Evolutionary conservation across 1,140 invertebrate species (phyloP), one percentile per base, ranked within the genome.

Genomic region (Matsumurasca onukii): DNA sequence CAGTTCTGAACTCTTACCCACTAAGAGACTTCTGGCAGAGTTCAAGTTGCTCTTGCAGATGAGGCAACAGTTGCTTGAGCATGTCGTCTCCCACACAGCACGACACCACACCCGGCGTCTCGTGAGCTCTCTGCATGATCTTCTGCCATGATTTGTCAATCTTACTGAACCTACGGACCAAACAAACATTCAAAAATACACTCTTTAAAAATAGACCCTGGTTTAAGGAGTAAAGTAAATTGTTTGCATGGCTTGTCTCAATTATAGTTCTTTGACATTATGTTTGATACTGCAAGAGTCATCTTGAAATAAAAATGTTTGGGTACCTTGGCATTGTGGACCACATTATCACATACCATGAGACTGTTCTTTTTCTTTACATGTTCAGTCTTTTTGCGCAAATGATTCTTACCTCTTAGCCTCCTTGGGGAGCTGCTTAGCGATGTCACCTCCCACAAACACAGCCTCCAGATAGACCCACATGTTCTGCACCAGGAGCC

Each of bases 61-160:
- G 95, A 5, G 96, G 95, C 12, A 98, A 77, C 5, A 98, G 82
- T 77, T 98, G 94, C 76, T 92, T 93, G 0, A 98, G 81, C 39
- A 95, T 86, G 78, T 98, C 96, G 75, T 98, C 96, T 9, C 95
- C 94, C 2, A 98, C 95, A 80, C 96, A 98, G 77, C 96, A 98
- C 22, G 92, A 89, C 1, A 98, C 94, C 1, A 98, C 95, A 30
- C 95, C 94, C 0, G 95, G 92, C 0, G 93, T 97, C 79, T 98
- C 96, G 75, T 97, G 93, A 0, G 94, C 94, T 55, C 93, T 80
- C 75, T 94, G 92, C 95, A 98, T 98, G 29, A 98, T 97, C 78
- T 98, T 98, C 77, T 97, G 94, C 96, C 97, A 98, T 1, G 94
- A 96, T 76, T 98, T 97, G 78, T 98, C 97, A 70, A 98, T 98